phyloP scores from a whole-genome alignment of 23 tunicate genomes.

The Corella eumyota region DNA sequence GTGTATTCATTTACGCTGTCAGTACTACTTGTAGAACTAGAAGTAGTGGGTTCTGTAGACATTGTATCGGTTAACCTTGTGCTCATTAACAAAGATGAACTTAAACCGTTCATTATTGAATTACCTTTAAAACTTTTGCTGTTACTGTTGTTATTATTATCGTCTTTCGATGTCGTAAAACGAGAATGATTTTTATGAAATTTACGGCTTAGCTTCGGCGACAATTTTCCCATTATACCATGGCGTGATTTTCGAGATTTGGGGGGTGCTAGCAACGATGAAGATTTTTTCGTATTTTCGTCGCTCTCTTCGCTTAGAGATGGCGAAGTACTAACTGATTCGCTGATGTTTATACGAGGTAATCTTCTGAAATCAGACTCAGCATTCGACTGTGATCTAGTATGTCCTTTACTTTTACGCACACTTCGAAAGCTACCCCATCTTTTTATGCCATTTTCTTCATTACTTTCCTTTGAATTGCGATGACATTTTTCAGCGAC shows the following conservation, averaged over 20 bases:
- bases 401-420: neutral
- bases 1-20: conserved; percentile 21
- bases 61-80: conserved; percentile 3
- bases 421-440: neutral
- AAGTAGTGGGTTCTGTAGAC: conserved; percentile 1
- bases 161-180: neutral
- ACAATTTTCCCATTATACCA: neutral
- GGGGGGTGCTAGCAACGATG: neutral
- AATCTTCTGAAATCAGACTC: conserved; percentile 2
- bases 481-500: no score
- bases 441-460: neutral
- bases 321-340: conserved; percentile 26
- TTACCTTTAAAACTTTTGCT: neutral
- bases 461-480: no score
- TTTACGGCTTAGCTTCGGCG: neutral
- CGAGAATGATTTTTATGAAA: conserved; percentile 21
- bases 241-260: neutral
- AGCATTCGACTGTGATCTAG: neutral
- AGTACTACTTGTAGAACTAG: conserved; percentile 21
- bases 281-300: conserved; percentile 13
- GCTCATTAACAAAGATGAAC: neutral
- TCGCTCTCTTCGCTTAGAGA: conserved; percentile 55
- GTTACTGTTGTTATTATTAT: conserved; percentile 19
- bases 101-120: conserved; percentile 11
- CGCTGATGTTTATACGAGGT: conserved; percentile 1